Evolutionary conservation across 1,140 invertebrate genomes (phyloP).

Genomic region (Drosophila lacertosa): DNA sequence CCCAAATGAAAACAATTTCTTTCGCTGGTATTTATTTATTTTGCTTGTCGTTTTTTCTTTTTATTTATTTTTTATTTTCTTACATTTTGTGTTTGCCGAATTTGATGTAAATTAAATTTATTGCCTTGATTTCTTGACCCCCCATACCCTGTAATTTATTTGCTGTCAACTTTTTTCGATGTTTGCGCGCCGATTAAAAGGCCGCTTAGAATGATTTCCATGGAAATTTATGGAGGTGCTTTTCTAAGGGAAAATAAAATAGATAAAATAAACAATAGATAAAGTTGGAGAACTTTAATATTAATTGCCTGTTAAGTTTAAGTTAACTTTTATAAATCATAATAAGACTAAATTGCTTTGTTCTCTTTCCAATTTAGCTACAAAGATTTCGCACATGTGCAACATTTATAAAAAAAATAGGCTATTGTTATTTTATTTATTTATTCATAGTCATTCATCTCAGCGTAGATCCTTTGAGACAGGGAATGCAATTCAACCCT

Average conservation of each 20-base stretch:
- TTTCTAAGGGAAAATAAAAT: conserved; percentile 5
- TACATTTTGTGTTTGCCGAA: conserved; percentile 32
- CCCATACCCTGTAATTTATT: conserved; percentile 60
- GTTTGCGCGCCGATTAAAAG: conserved; percentile 37
- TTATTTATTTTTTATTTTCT: conserved; percentile 9
- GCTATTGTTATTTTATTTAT: neutral
- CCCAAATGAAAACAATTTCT: conserved; percentile 67
- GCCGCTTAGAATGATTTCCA: conserved; percentile 53
- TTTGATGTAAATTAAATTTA: conserved; percentile 80
- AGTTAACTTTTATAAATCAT: too few species aligned
- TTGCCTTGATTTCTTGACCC: conserved; percentile 58
- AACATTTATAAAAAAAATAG: conserved; percentile 10
- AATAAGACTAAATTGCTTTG: too few species aligned
- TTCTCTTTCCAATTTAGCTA: neutral
- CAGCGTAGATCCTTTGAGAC: conserved; percentile 25
- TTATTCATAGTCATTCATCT: conserved; percentile 12
- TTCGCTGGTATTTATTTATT: conserved; percentile 34
- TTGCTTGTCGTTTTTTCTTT: conserved; percentile 17
- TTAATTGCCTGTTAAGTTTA: too few species aligned
- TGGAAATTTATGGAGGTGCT: conserved; percentile 42
- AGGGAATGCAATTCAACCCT: conserved; percentile 33
- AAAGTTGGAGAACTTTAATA: too few species aligned
- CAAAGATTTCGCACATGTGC: neutral
- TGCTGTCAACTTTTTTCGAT: conserved; percentile 46
- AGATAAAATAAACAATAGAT: too few species aligned